Evolutionary conservation across 92 coral and sea anemone genomes (phyloP).

Genomic region (Zoanthus sansibaricus): DNA sequence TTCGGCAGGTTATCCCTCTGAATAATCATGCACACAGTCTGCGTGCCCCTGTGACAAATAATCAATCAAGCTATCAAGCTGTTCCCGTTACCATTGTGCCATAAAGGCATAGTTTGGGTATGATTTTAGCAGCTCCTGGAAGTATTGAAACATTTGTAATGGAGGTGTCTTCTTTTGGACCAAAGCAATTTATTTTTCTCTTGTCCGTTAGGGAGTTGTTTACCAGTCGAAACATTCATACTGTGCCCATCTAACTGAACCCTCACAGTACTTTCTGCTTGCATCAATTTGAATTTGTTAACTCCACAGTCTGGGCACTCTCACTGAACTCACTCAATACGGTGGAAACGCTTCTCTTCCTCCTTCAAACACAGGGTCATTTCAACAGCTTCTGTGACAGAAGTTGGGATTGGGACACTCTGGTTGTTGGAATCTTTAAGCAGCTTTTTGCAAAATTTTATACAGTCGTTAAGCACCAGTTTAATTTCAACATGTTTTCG

Average conservation of each 20-base stretch:
- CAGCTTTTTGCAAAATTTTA: slow-evolving; percentile 1
- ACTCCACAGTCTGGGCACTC: slow-evolving; percentile 23
- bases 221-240: slow-evolving; percentile 13
- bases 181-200: slow-evolving; percentile 53
- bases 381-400: slow-evolving; percentile 28
- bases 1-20: slow-evolving; percentile 35
- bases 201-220: not conserved
- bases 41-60: slow-evolving; percentile 43
- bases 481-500: slow-evolving; percentile 17
- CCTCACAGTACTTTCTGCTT: not conserved
- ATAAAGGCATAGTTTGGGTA: slow-evolving; percentile 46
- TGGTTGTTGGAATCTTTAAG: not conserved
- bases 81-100: slow-evolving; percentile 68
- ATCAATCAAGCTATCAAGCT: slow-evolving; percentile 56
- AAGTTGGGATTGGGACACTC: not conserved
- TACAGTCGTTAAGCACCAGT: slow-evolving; percentile 14
- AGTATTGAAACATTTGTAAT: slow-evolving; percentile 55
- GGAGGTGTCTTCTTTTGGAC: slow-evolving; percentile 62
- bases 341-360: slow-evolving; percentile 3
- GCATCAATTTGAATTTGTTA: slow-evolving; percentile 6
- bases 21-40: not conserved
- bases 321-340: slow-evolving; percentile 10
- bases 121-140: slow-evolving; percentile 59
- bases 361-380: slow-evolving; percentile 10
- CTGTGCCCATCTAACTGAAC: slow-evolving; percentile 4